Percentiles rank a stretch among this genome's conserved stretches.
Evolutionary conservation across 2,797 vertebrate species (phyloP).

Genomic region (Notamacropus eugenii): DNA sequence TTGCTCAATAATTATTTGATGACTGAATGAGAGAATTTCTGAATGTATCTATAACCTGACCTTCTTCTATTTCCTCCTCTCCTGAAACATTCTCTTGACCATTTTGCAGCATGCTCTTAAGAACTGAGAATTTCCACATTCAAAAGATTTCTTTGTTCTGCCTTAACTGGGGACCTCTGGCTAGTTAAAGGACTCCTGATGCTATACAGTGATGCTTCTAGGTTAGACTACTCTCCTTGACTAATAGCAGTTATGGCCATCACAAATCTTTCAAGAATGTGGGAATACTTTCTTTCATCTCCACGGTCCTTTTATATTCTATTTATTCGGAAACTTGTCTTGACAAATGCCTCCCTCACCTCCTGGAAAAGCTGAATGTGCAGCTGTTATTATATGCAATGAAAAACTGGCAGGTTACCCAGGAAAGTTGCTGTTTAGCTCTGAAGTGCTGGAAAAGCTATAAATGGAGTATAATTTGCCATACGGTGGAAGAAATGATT

Average conservation of each 20-base stretch:
- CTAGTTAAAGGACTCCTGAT: not conserved
- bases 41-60: not conserved
- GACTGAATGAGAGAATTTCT: not conserved
- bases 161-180: not conserved
- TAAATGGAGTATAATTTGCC: slow-evolving; percentile 17
- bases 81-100: not conserved
- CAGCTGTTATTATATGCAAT: slow-evolving; percentile 6
- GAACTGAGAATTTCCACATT: not conserved
- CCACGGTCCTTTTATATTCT: not conserved
- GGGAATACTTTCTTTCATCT: slow-evolving; percentile 8
- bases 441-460: slow-evolving; percentile 25
- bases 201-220: not conserved
- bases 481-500: not conserved
- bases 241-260: not conserved
- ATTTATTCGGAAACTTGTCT: not conserved
- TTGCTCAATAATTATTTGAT: not conserved
- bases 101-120: not conserved
- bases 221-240: not conserved
- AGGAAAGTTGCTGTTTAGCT: slow-evolving; percentile 18
- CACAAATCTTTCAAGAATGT: slow-evolving; percentile 46
- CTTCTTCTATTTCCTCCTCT: not conserved
- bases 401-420: slow-evolving; percentile 34
- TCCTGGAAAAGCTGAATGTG: slow-evolving; percentile 24
- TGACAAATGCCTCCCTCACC: slow-evolving; percentile 15
- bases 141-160: not conserved